A percentile compares a stretch with the other conserved stretches of the same genome.
Evolutionary conservation across 53 echinoderm and acorn worm species (phyloP).

Genomic region (Arbacia lixula): DNA sequence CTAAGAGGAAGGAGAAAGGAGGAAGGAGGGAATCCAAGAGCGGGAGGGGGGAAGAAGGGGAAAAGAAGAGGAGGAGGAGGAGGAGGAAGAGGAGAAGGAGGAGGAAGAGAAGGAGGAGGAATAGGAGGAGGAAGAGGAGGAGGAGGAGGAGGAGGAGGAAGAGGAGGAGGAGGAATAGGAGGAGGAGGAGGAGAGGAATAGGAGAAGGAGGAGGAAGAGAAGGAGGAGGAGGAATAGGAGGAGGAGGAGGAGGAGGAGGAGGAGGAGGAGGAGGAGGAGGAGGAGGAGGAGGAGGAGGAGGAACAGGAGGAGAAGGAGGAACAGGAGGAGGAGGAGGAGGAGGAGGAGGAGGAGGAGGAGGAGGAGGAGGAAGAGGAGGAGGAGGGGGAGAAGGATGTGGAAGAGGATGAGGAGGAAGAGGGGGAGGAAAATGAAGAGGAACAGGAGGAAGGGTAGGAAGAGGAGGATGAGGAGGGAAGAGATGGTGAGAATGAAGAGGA

Average conservation of each 20-base stretch:
- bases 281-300: not conserved
- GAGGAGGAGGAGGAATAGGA: not conserved
- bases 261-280: not conserved
- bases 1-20: too few species aligned
- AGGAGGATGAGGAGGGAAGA: not conserved
- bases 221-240: not conserved
- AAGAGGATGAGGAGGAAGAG: not conserved
- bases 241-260: not conserved
- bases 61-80: too few species aligned
- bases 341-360: not conserved
- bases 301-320: not conserved
- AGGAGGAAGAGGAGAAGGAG: too few species aligned
- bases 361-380: not conserved
- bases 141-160: too few species aligned
- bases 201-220: not conserved
- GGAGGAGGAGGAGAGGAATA: too few species aligned
- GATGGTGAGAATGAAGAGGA: slow-evolving; percentile 2
- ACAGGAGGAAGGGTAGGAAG: not conserved
- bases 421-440: not conserved
- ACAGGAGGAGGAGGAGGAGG: not conserved
- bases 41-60: too few species aligned
- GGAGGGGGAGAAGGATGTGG: not conserved
- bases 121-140: too few species aligned
- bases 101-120: too few species aligned
- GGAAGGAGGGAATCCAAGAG: too few species aligned